Evolutionary conservation across 2,888 invertebrate genomes (phyloP), one percentile per base, ranked within the genome.

Genomic region (Drosophila pegasa): DNA sequence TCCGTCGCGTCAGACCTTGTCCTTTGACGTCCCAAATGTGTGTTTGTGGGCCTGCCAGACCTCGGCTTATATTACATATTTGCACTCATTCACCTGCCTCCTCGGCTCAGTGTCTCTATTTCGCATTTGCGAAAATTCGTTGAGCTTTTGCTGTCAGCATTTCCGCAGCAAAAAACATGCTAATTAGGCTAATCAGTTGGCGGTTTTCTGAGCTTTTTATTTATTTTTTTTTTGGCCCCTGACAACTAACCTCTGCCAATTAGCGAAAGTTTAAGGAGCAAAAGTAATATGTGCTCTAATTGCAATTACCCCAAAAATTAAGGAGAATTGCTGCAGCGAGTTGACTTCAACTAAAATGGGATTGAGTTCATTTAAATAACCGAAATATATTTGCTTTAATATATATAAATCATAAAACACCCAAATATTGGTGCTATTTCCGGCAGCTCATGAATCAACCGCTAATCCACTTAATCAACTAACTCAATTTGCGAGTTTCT

Each of bases 101-200:
- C 40, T 16, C 29, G 8, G n/a, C 29, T 9, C 7, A 3, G n/a
- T 3, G 9, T 22, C 20, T 31, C 31, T 22, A 3, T 25, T 33
- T 37, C 33, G 27, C 20, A 35, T 20, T 27, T 51, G 37, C 37
- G 18, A 2, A 38, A 45, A 55, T 54, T 40, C 43, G 16, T 27
- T 33, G 40, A 16, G 47, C 40, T 57, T 66, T 45, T 63, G 45
- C 51, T 16, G 31, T 38, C 20, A 18, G 54, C 9, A 27, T 65
- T 72, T 61, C 40, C 31, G 33, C 40, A 10, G 33, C 43, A 14
- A 14, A 22, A 54, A 48, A 38, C 37, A 60, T 76, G 60, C 54
- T 52, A 66, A 76, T 76, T 71, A 74, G 74, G 74, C 47, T 66
- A 71, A 74, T 71, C 61, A 66, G 61, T 61, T 66, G 59, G 61